A percentile compares a stretch with the other conserved stretches of the same genome.
Evolutionary conservation across 2,888 invertebrate species (phyloP).

Genomic region (Hesperia comma): DNA sequence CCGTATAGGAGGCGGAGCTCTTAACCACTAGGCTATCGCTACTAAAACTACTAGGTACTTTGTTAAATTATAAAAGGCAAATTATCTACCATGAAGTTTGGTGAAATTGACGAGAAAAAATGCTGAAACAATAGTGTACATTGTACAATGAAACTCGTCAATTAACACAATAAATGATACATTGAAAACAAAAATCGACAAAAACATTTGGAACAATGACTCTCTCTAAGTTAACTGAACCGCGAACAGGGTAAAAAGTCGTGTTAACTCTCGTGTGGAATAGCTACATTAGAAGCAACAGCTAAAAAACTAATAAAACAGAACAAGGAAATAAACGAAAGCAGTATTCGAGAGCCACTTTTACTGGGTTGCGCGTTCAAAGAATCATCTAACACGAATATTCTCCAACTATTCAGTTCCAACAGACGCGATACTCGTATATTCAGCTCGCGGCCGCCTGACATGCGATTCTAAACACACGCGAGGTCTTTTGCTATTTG

Average conservation of each 20-base stretch:
- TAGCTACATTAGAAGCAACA: background rate
- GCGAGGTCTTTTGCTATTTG: background rate
- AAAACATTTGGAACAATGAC: too few relatives aligned
- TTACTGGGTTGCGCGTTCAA: constrained; percentile 1
- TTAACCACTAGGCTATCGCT: too few relatives aligned
- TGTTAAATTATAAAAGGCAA: too few relatives aligned
- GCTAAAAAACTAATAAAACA: constrained; percentile 1
- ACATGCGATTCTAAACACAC: constrained; percentile 8
- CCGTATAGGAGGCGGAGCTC: too few relatives aligned
- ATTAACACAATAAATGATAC: too few relatives aligned
- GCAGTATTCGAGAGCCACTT: background rate
- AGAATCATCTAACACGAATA: constrained; percentile 1
- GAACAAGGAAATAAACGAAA: background rate
- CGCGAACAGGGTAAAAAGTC: background rate
- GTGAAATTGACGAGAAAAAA: too few relatives aligned
- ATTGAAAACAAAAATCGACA: too few relatives aligned
- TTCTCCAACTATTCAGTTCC: background rate
- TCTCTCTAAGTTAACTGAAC: background rate
- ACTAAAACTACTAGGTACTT: too few relatives aligned
- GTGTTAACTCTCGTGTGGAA: constrained; percentile 1
- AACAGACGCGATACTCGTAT: background rate
- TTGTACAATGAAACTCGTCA: too few relatives aligned
- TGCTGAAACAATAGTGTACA: too few relatives aligned
- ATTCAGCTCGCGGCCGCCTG: constrained; percentile 1
- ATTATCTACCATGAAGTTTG: too few relatives aligned